phyloP scores from a whole-genome alignment of 1,140 invertebrate species.

The Vanessa tameamea region DNA sequence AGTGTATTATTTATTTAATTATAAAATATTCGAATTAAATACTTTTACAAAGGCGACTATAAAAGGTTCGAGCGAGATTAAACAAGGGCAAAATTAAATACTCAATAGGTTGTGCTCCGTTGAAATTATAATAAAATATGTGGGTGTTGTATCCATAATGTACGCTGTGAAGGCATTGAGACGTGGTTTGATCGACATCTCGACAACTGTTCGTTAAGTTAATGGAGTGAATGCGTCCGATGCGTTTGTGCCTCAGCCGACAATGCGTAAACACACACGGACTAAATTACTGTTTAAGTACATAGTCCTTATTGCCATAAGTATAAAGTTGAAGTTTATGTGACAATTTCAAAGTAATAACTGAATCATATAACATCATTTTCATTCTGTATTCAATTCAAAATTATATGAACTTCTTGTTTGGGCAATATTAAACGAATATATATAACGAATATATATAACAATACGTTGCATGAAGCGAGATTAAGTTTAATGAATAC shows the following conservation, averaged over 20 bases:
- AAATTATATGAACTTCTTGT: background rate
- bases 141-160: conserved; percentile 71
- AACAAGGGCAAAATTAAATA: conserved; percentile 52
- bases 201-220: conserved; percentile 78
- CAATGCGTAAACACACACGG: conserved; percentile 39
- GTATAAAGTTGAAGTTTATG: conserved; percentile 18
- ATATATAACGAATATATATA: too few relatives aligned
- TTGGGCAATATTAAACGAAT: too few relatives aligned
- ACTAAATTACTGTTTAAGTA: conserved; percentile 7
- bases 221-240: conserved; percentile 68
- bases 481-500: too few relatives aligned
- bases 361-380: too few relatives aligned
- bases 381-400: background rate
- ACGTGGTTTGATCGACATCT: conserved; percentile 76
- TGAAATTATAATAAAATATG: conserved; percentile 59
- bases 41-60: conserved; percentile 30
- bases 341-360: background rate
- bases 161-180: conserved; percentile 64
- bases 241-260: conserved; percentile 59
- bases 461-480: too few relatives aligned
- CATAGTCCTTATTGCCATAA: conserved; percentile 13
- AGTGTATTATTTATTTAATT: conserved; percentile 28
- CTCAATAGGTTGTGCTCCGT: conserved; percentile 53
- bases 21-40: conserved; percentile 25
- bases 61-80: conserved; percentile 35